Evolutionary conservation across 2,888 invertebrate species (phyloP), one percentile per base, ranked within the genome.

Genomic region (Hypsopygia costalis): DNA sequence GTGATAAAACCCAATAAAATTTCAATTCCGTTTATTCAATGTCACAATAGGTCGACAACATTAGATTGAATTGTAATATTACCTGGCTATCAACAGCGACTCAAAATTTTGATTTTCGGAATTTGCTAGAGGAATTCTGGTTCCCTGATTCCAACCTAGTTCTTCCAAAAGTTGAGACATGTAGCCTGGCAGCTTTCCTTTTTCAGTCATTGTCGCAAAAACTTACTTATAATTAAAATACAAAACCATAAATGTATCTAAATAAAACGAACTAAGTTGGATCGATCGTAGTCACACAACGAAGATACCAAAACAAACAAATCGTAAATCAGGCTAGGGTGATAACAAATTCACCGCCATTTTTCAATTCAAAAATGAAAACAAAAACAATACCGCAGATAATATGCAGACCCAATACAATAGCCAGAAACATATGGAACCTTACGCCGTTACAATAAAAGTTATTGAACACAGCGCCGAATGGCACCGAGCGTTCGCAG

Each of bases 41-140:
- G n/a, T n/a, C n/a, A n/a, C n/a, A n/a, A n/a, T n/a, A n/a, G n/a
- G n/a, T n/a, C n/a, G n/a, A n/a, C n/a, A n/a, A n/a, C n/a, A n/a
- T n/a, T n/a, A n/a, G n/a, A n/a, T n/a, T n/a, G n/a, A n/a, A n/a
- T n/a, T n/a, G n/a, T n/a, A n/a, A n/a, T n/a, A 16, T 16, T 57
- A 87, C 89, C 86, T 81, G 8, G 69, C 51, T 44, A 86, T 79
- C 11, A 89, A 56, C 11, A 70, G 47, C 12, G 62, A 65, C 67
- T 89, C 89, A 25, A 82, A 55, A 34, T 58, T 62, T 58, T 85
- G 79, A 42, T 96, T 96, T 60, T 93, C 93, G 31, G 91, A 90
- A 79, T 94, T 94, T 0, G 96, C 94, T 47, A 96, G 90, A 1
- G 96, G 96, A 55, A 95, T 91, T 62, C 93, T 93, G 44, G 94